Evolutionary conservation across 1,140 invertebrate species (phyloP), one percentile per base, ranked within the genome.

Genomic region (Leucophenga varia): DNA sequence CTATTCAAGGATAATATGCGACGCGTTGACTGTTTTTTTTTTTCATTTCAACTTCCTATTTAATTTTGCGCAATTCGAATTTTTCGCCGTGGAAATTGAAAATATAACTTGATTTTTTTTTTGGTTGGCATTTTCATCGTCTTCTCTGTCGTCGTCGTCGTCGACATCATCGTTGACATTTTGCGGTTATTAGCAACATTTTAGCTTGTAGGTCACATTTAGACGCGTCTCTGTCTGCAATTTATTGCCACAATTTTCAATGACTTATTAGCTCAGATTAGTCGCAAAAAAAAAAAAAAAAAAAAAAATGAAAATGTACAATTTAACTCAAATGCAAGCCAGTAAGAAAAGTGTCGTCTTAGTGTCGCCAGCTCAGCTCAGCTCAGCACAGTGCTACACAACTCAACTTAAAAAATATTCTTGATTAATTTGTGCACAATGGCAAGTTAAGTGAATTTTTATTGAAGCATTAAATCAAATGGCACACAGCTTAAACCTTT

Each of bases 381-480:
- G n/a, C n/a, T n/a, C n/a, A n/a, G n/a, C n/a, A n/a, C n/a, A n/a
- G n/a, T n/a, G n/a, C n/a, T n/a, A n/a, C n/a, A n/a, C n/a, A 25
- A 25, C 5, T 25, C 22, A 25, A 25, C 22, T 25, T 25, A 6
- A 25, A 25, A 25, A 25, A 25, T 25, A 6, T 25, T 25, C 22
- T 5, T 61, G 61, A 61, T 65, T 64, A 64, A 64, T 64, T 59
- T 67, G 44, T 46, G 57, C 43, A 10, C 22, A 25, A 25, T 25
- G 22, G 22, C 10, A 25, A 18, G 43, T 43, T 63, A 67, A 67
- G 59, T 67, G 63, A 67, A 67, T 59, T 67, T 63, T 67, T 59
- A 67, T 59, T 54, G 56, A 47, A 34, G 17, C 30, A 58, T 59
- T 67, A 67, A 67, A 67, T 67, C 63, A 67, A 48, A 57, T 43